phyloP scores from a whole-genome alignment of 2,888 invertebrate species.

The Himalopsyche anomala region DNA sequence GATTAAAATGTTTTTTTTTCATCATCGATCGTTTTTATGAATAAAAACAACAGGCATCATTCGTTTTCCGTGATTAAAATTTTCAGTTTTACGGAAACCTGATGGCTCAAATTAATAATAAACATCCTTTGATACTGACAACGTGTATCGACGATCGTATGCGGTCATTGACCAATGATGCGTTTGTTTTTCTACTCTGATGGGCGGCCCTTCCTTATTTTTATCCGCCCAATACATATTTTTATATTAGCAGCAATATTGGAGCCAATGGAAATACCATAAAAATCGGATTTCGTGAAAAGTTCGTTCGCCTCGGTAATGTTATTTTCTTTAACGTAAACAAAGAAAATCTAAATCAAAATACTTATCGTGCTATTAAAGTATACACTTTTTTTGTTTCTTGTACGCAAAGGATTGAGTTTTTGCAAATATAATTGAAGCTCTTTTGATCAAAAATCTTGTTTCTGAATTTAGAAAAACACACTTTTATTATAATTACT shows the following conservation, averaged over 20 bases:
- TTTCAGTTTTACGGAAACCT: too few species aligned
- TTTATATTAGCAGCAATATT: neutral
- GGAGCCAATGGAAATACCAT: neutral
- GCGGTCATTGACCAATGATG: constrained; percentile 2
- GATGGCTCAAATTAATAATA: neutral
- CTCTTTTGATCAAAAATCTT: too few species aligned
- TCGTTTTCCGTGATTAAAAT: too few species aligned
- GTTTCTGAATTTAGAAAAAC: too few species aligned
- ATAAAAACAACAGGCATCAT: too few species aligned
- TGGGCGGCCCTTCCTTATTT: constrained; percentile 2
- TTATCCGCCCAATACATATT: neutral
- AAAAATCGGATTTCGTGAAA: constrained; percentile 1
- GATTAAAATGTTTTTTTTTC: too few species aligned
- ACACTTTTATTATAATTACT: too few species aligned
- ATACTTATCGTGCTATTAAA: neutral
- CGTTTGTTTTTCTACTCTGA: constrained; percentile 37
- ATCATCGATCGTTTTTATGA: too few species aligned
- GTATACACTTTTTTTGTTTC: neutral
- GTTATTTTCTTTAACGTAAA: constrained; percentile 7
- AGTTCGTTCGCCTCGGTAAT: neutral
- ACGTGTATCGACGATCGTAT: constrained; percentile 19
- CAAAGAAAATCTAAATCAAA: neutral
- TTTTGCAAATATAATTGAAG: too few species aligned
- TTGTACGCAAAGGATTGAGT: neutral
- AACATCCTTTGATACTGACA: neutral